phyloP scores from a whole-genome alignment of 2,888 invertebrate genomes.

The Andrena flavipes region DNA sequence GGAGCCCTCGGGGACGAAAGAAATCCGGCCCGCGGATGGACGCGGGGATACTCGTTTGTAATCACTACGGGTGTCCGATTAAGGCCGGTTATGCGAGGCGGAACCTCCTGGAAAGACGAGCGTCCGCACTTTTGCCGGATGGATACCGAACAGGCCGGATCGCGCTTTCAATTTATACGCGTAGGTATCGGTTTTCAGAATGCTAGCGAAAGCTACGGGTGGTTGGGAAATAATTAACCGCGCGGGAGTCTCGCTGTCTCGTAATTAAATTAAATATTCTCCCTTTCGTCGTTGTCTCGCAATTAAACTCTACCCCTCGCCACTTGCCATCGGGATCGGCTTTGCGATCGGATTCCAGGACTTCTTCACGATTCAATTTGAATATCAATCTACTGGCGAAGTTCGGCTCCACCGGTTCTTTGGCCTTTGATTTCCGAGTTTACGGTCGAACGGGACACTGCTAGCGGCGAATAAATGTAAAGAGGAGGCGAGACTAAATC shows the following conservation, averaged over 20 bases:
- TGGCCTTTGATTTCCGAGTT: conserved; percentile 37
- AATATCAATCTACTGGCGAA: conserved; percentile 12
- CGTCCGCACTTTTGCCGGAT: conserved; percentile 20
- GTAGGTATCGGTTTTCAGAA: conserved; percentile 1
- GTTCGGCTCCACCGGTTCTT: neutral
- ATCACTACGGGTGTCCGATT: conserved; percentile 69
- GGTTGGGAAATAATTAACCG: conserved; percentile 43
- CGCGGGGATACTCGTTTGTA: conserved; percentile 64
- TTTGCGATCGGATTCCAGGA: conserved; percentile 11
- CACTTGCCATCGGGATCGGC: neutral
- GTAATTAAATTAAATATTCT: conserved; percentile 43
- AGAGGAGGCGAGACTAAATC: conserved; percentile 45
- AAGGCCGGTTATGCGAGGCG: conserved; percentile 54
- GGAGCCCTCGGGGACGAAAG: conserved; percentile 60
- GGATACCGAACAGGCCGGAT: conserved; percentile 2
- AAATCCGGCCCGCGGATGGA: conserved; percentile 60
- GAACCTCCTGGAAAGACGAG: conserved; percentile 39
- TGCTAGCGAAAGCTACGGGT: neutral
- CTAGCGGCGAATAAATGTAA: conserved; percentile 36
- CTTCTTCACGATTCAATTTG: conserved; percentile 36
- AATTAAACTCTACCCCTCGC: conserved; percentile 37
- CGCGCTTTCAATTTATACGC: conserved; percentile 30
- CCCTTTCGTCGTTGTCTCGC: conserved; percentile 24
- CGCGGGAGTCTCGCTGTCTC: conserved; percentile 28
- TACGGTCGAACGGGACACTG: neutral